Base-by-base conservation (phyloP, 2,888 invertebrate species). In the Tetranychus piercei region DNA sequence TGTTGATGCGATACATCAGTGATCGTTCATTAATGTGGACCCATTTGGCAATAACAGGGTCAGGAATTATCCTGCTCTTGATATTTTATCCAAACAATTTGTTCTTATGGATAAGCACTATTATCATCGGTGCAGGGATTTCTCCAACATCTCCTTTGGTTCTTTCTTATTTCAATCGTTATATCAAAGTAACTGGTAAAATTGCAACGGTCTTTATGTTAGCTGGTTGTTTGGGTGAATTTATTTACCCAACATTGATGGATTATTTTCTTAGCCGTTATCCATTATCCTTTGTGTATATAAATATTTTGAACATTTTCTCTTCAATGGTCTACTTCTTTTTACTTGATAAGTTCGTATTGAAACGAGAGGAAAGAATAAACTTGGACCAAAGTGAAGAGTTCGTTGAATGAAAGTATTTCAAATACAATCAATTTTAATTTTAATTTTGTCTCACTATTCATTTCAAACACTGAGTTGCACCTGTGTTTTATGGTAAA, bases 131-230 rank as follows among this genome's bases (percentile, higher is more conserved):
- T 1, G 55, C 55, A 9, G 55, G 55, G 1, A 15, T 55, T 55
- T 55, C 55, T 15, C 55, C 55, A 55, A 55, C 55, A 55, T 55
- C 55, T 55, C 55, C 55, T 15, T 15, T 55, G 55, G 55, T 55
- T 3, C 55, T 55, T 55, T 55, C 55, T 9, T 55, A 55, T 55
- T 55, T 55, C 55, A 55, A 55, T 55, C 15, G 2, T 9, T 55
- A 55, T 15, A 55, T 55, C 7, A 69, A 69, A 69, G 22, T 69
- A 22, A 69, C 69, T 11, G 69, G 69, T 23, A 69, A 69, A 23
- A 20, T 69, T 20, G 20, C 34, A 22, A 69, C 69, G 20, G 11
- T 69, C 20, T 23, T 23, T 1, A 20, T 69, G 34, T 22, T 69
- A 18, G 69, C 69, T 22, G 69, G 22, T 23, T 69, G 69, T 55